phyloP scores from a whole-genome alignment of 2,113 vertebrate genomes.

The Aphyosemion australe region DNA sequence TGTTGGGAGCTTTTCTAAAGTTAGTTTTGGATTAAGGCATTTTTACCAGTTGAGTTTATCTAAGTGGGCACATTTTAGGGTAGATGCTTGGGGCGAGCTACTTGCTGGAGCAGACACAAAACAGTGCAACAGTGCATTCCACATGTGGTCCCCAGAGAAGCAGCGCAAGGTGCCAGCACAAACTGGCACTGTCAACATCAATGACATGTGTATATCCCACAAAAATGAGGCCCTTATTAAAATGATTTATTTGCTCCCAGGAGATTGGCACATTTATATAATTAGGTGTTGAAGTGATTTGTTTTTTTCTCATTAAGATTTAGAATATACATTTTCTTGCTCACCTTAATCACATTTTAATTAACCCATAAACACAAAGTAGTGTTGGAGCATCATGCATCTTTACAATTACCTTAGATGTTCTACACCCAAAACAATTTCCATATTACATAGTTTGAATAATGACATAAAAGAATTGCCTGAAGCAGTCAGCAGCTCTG shows the following conservation, averaged over 20 bases:
- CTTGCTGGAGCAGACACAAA: constrained; percentile 47
- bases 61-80: constrained; percentile 53
- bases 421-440: constrained; percentile 39
- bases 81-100: constrained; percentile 35
- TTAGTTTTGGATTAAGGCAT: constrained; percentile 55
- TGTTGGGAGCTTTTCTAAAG: constrained; percentile 50
- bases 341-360: constrained; percentile 39
- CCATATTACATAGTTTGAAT: constrained; percentile 35
- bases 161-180: constrained; percentile 54
- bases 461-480: constrained; percentile 39
- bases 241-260: constrained; percentile 28
- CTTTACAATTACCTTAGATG: constrained; percentile 20
- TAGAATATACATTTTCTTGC: constrained; percentile 16
- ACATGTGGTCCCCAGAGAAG: constrained; percentile 47
- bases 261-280: constrained; percentile 38
- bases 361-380: constrained; percentile 30
- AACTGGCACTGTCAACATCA: constrained; percentile 66
- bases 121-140: constrained; percentile 39
- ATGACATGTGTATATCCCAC: constrained; percentile 52
- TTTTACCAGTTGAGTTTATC: constrained; percentile 60
- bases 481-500: constrained; percentile 30
- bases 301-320: constrained; percentile 24
- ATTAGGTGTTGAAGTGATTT: constrained; percentile 39
- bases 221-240: constrained; percentile 30
- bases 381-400: constrained; percentile 5